Percentiles rank a stretch among this genome's conserved stretches.
These are phyloP conservation scores for Nothura maculosa DNA, from an alignment of 2,797 vertebrate genomes.

Conservation along the genomic window DNA sequence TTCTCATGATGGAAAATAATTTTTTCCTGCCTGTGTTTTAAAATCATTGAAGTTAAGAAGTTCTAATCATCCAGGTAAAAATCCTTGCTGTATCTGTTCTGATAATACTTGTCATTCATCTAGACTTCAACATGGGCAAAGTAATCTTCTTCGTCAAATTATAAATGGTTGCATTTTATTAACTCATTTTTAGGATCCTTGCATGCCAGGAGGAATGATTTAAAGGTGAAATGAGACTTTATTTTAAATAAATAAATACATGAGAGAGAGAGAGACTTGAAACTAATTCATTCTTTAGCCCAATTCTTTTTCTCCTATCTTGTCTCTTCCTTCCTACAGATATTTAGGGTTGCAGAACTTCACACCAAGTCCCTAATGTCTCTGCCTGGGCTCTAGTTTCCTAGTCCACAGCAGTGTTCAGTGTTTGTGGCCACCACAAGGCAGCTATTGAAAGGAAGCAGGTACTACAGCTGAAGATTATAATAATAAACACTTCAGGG, in stretches of 20 bases:
- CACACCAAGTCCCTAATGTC: constrained; percentile 72
- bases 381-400: constrained; percentile 73
- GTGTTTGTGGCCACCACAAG: constrained; percentile 75
- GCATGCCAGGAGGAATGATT: constrained; percentile 56
- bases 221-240: constrained; percentile 30
- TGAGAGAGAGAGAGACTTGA: not conserved
- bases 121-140: constrained; percentile 2
- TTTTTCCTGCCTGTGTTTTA: not conserved
- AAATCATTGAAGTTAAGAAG: not conserved
- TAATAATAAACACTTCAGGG: constrained; percentile 44
- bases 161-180: constrained; percentile 18
- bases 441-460: constrained; percentile 75
- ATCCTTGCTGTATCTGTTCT: not conserved
- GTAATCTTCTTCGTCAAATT: constrained; percentile 10
- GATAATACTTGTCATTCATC: not conserved
- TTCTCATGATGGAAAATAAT: not conserved
- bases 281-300: constrained; percentile 63
- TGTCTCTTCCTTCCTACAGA: constrained; percentile 75
- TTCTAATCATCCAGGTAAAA: not conserved
- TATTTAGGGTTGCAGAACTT: constrained; percentile 76
- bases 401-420: constrained; percentile 74
- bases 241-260: not conserved
- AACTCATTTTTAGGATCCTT: constrained; percentile 46
- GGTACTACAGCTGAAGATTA: constrained; percentile 71
- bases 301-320: constrained; percentile 71